Evolutionary conservation across 2,113 vertebrate genomes (phyloP).

Genomic region (Jacana jacana): DNA sequence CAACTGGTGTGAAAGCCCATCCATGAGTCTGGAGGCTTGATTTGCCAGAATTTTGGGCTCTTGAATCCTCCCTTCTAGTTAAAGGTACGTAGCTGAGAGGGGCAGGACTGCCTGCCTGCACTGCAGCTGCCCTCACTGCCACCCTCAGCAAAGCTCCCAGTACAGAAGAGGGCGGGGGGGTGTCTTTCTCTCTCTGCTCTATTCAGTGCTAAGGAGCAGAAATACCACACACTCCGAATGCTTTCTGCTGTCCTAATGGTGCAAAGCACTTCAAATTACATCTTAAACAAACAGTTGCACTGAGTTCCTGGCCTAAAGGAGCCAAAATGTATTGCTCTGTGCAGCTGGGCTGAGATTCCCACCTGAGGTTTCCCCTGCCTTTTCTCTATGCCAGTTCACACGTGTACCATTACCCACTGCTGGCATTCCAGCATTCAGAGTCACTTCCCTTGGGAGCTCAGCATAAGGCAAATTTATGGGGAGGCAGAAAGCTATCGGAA

Average conservation of each 20-base stretch:
- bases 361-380: neutral
- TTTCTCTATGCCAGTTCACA: neutral
- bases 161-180: neutral
- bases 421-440: neutral
- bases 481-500: neutral
- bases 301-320: neutral
- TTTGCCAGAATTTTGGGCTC: neutral
- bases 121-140: rapidly evolving
- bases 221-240: neutral
- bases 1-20: neutral
- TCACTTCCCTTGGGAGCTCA: neutral
- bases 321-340: neutral
- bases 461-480: neutral
- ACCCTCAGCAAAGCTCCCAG: too few species aligned
- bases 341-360: neutral
- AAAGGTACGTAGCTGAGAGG: neutral
- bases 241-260: neutral
- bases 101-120: neutral
- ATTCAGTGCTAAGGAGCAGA: neutral
- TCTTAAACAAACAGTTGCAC: neutral
- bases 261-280: neutral
- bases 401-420: neutral
- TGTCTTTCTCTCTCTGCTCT: neutral
- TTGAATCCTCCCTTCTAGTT: neutral
- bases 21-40: neutral